Evolutionary conservation across 2,797 vertebrate genomes (phyloP), one percentile per base, ranked within the genome.

Genomic region (Leptatherina wallacei): DNA sequence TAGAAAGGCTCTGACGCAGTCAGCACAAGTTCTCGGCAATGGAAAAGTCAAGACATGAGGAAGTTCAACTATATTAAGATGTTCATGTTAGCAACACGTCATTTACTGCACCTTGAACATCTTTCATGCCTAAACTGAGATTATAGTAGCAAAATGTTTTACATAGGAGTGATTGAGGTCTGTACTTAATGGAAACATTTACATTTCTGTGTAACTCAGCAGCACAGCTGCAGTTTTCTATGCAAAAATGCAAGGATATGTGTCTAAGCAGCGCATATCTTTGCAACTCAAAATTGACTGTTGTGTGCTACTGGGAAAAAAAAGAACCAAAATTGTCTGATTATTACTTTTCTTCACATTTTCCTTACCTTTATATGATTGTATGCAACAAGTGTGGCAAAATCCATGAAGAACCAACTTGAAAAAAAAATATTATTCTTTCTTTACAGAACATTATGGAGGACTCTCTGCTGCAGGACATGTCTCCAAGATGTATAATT

Each of bases 1-100:
- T 67, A 59, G 66, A 72, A 68, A 83, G 71, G 60, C 72, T 78
- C 75, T 91, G 92, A 92, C 85, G 91, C 89, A 93, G 85, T 82
- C 69, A 0, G 52, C 22, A 62, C 60, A 14, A 75, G 70, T 79
- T 89, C 82, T 68, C 36, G 0, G 78, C 69, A 82, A 74, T 49
- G 78, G 82, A 86, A 76, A 80, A 55, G 44, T 63, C 33, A 59
- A 54, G 33, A 73, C 65, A 36, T 1, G 11, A 61, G 16, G 33
- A 77, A 33, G 52, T 6, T 38, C 3, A 9, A n/a, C 42, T 4
- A 61, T 2, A 71, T 65, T n/a, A 32, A 76, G 76, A 66, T 1
- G 55, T 11, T 55, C 18, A 47, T 42, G 42, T 54, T 64, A 16
- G 63, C n/a, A 38, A 20, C 65, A 63, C 6, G 5, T 35, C 54